A percentile compares a stretch with the other conserved stretches of the same genome.
phyloP scores from a whole-genome alignment of 2,113 vertebrate genomes.

The Semicossyphus pulcher region DNA sequence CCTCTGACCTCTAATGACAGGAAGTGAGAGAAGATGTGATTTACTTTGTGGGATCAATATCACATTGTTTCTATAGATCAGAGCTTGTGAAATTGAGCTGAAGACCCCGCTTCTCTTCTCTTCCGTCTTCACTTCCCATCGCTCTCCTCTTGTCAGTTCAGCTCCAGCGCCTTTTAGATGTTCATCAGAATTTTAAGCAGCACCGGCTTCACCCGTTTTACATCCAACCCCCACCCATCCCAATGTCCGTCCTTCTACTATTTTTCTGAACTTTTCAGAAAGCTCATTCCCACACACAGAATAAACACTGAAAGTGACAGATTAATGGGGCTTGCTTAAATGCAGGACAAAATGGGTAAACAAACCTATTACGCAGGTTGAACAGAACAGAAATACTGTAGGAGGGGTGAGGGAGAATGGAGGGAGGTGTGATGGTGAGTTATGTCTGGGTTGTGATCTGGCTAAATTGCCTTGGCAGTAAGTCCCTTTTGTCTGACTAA shows the following conservation, averaged over 20 bases:
- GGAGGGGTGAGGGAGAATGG: background rate
- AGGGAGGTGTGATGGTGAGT: constrained; percentile 44
- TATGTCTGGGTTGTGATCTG: constrained; percentile 52
- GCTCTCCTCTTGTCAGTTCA: constrained; percentile 56
- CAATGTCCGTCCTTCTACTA: background rate
- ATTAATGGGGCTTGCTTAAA: constrained; percentile 27
- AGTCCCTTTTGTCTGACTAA: constrained; percentile 28
- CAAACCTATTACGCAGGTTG: constrained; percentile 24
- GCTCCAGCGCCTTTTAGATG: constrained; percentile 49
- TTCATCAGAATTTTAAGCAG: constrained; percentile 41
- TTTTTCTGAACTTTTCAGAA: constrained; percentile 12
- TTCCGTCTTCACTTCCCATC: background rate
- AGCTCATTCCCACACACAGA: background rate
- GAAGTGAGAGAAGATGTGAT: background rate
- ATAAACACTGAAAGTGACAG: constrained; percentile 23
- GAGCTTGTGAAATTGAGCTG: constrained; percentile 6
- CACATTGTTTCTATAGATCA: constrained; percentile 10
- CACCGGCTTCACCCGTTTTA: constrained; percentile 10
- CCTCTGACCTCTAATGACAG: constrained; percentile 2
- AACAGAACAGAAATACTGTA: constrained; percentile 2
- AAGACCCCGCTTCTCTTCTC: background rate
- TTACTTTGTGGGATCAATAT: background rate
- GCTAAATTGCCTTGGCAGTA: constrained; percentile 52
- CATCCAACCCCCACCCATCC: background rate
- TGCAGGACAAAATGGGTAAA: constrained; percentile 25